Evolutionary conservation across 2,888 invertebrate genomes (phyloP).

Genomic region (Hirtodrosophila cameraria): DNA sequence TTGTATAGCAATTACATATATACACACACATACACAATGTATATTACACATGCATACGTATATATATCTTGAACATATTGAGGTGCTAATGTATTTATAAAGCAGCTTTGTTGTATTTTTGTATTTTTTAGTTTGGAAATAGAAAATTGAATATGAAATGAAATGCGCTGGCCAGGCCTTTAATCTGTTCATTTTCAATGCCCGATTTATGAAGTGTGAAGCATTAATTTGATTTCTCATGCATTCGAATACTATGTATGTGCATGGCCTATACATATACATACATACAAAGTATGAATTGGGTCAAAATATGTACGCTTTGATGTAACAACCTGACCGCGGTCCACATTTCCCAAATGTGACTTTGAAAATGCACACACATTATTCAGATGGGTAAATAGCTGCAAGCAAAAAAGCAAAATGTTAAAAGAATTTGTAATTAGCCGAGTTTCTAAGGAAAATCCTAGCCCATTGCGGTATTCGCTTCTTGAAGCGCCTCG

Average conservation of each 20-base stretch:
- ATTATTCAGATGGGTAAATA: slow-evolving; percentile 1
- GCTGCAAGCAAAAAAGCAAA: not conserved
- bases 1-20: not conserved
- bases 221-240: slow-evolving; percentile 68
- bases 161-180: slow-evolving; percentile 40
- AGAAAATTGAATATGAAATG: slow-evolving; percentile 30
- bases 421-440: slow-evolving; percentile 41
- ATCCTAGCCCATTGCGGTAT: not conserved
- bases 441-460: slow-evolving; percentile 16
- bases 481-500: slow-evolving; percentile 6
- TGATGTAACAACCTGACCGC: slow-evolving; percentile 51
- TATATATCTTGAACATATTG: slow-evolving; percentile 46
- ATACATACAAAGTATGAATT: slow-evolving; percentile 35
- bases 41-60: not conserved
- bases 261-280: not conserved
- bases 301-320: slow-evolving; percentile 63
- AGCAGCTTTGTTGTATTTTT: slow-evolving; percentile 68
- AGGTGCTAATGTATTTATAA: slow-evolving; percentile 79
- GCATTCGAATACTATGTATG: not conserved
- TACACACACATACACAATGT: not conserved
- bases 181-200: slow-evolving; percentile 76
- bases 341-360: slow-evolving; percentile 16
- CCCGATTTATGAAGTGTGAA: slow-evolving; percentile 76
- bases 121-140: slow-evolving; percentile 45
- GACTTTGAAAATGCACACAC: slow-evolving; percentile 44